phyloP scores from a whole-genome alignment of 2,888 invertebrate genomes.

The Aphodius granarius region DNA sequence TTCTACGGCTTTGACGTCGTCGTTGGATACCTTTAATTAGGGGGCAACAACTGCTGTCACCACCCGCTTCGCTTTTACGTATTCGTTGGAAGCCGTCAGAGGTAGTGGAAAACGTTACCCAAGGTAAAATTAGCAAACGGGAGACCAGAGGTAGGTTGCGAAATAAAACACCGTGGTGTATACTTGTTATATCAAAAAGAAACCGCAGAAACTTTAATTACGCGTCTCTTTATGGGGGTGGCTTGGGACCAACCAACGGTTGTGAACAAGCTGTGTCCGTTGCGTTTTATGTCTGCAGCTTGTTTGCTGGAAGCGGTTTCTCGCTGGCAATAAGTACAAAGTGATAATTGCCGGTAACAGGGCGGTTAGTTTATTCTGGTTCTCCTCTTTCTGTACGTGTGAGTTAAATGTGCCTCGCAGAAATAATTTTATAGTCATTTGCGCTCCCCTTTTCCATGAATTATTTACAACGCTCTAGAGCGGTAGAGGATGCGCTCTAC shows the following conservation, averaged over 20 bases:
- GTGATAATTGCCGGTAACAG: not conserved
- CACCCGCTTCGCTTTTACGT: not conserved
- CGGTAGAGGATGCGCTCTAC: not conserved
- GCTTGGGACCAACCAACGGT: not conserved
- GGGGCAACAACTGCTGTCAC: slow-evolving; percentile 7
- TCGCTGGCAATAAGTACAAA: slow-evolving; percentile 6
- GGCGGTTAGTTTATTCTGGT: not conserved
- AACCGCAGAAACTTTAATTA: slow-evolving; percentile 5
- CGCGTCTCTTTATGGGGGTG: not conserved
- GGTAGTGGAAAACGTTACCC: not conserved
- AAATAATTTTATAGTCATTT: not conserved
- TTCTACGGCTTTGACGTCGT: not conserved
- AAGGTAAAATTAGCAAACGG: slow-evolving; percentile 3
- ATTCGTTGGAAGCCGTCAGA: not conserved
- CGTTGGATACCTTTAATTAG: not conserved
- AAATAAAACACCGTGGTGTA: slow-evolving; percentile 4
- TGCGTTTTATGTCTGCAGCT: slow-evolving; percentile 9
- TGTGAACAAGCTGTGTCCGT: not conserved
- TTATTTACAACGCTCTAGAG: not conserved
- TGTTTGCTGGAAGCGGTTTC: not conserved
- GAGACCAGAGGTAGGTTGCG: not conserved
- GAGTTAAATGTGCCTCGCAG: not conserved
- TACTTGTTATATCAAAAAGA: slow-evolving; percentile 1
- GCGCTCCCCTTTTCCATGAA: not conserved
- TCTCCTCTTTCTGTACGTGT: not conserved